These are phyloP conservation scores for Nannospalax galili DNA, from an alignment of 2,113 vertebrate genomes.

Conservation along the genomic window DNA sequence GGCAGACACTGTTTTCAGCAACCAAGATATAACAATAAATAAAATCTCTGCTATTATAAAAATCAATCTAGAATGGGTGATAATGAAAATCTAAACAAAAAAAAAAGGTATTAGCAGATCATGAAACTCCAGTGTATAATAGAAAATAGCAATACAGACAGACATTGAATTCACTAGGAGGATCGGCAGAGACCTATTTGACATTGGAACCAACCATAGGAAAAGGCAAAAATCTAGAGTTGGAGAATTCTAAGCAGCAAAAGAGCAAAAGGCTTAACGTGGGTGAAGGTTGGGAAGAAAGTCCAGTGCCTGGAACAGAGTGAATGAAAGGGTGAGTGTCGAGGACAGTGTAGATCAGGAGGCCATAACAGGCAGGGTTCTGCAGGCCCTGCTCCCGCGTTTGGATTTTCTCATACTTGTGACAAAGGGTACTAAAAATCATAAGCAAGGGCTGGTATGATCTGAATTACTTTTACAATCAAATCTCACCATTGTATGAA, in stretches of 20 bases:
- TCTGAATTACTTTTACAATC: conserved; percentile 47
- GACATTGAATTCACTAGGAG: not conserved
- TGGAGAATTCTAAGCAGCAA: not conserved
- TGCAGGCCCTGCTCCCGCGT: not conserved
- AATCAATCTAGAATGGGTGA: conserved; percentile 20
- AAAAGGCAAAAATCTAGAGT: conserved; percentile 3
- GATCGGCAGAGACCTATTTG: not conserved
- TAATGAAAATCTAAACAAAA: conserved; percentile 46
- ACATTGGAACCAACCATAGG: not conserved
- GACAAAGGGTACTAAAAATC: conserved; percentile 39
- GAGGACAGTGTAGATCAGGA: not conserved
- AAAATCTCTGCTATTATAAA: not conserved
- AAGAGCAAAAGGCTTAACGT: not conserved
- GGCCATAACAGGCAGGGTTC: not conserved
- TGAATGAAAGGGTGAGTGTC: not conserved
- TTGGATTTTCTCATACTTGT: conserved; percentile 19
- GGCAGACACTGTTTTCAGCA: conserved; percentile 2
- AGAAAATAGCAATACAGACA: not conserved
- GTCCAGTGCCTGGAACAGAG: not conserved
- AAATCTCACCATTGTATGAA: conserved; percentile 14
- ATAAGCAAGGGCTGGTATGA: conserved; percentile 18
- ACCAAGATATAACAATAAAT: conserved; percentile 19
- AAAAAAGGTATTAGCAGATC: not conserved
- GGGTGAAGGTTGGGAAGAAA: not conserved
- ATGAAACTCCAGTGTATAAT: not conserved